Conservation (phyloP, 2,888 invertebrate species). For the Gastrophysa polygoni region DNA sequence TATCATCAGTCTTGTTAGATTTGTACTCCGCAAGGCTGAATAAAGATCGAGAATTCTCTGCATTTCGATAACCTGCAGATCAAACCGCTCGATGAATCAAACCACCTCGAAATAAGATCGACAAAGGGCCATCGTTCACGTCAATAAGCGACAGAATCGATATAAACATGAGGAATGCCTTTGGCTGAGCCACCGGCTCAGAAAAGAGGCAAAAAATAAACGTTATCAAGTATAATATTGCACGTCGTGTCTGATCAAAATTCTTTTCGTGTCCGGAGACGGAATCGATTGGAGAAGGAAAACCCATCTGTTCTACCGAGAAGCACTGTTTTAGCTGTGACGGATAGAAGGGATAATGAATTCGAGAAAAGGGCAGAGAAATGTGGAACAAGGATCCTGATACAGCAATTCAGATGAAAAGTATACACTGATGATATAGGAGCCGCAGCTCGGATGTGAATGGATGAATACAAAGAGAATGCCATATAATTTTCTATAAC, state of each 20-base stretch:
- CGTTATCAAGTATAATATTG: slow-evolving; percentile 49
- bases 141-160: slow-evolving; percentile 15
- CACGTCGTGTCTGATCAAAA: slow-evolving; percentile 46
- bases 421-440: no score
- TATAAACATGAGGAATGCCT: slow-evolving; percentile 39
- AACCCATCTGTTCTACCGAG: slow-evolving; percentile 42
- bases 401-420: neutral
- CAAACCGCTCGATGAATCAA: slow-evolving; percentile 3
- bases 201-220: slow-evolving; percentile 42
- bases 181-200: slow-evolving; percentile 27
- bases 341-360: slow-evolving; percentile 8
- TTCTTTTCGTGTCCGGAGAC: slow-evolving; percentile 46
- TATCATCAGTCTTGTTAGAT: no score
- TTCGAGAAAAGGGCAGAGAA: neutral
- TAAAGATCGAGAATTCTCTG: no score
- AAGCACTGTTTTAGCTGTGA: slow-evolving; percentile 33
- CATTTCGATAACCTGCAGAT: no score
- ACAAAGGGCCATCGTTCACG: slow-evolving; percentile 10
- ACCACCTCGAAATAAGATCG: neutral
- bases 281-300: slow-evolving; percentile 44
- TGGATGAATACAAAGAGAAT: no score
- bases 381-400: neutral
- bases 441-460: no score
- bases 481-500: no score
- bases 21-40: no score